Evolutionary conservation across 2,113 vertebrate species (phyloP).

Genomic region (Camelus bactrianus): DNA sequence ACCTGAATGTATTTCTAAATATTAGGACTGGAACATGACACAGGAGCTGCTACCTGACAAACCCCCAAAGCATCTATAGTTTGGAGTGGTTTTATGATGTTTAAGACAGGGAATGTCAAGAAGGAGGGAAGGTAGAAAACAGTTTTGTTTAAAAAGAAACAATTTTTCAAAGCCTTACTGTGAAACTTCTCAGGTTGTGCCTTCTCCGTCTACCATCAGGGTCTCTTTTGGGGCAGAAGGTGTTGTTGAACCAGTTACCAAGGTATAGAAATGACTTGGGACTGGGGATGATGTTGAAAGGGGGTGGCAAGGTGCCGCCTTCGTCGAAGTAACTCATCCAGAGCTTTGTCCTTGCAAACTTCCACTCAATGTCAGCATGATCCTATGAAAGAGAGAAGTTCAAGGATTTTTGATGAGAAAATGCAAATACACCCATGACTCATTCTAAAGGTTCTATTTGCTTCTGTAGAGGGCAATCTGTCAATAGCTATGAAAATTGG

Average conservation of each 20-base stretch:
- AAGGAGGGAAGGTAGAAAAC: not conserved
- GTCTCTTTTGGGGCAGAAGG: slow-evolving; percentile 89
- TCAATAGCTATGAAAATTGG: slow-evolving; percentile 13
- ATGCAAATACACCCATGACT: not conserved
- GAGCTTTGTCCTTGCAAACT: slow-evolving; percentile 97
- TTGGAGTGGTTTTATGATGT: slow-evolving; percentile 30
- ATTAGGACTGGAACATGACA: not conserved
- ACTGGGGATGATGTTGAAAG: slow-evolving; percentile 97
- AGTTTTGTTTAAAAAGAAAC: slow-evolving; percentile 13
- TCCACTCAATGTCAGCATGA: slow-evolving; percentile 98
- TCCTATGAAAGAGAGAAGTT: slow-evolving; percentile 87
- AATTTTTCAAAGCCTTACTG: slow-evolving; percentile 86
- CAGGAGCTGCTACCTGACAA: slow-evolving; percentile 3
- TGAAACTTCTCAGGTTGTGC: slow-evolving; percentile 95
- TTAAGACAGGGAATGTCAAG: not conserved
- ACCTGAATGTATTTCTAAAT: slow-evolving; percentile 25
- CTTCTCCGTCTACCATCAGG: slow-evolving; percentile 91
- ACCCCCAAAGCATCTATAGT: not conserved
- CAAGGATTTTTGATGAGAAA: not conserved
- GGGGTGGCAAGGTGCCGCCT: slow-evolving; percentile 97
- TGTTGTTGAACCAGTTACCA: slow-evolving; percentile 94
- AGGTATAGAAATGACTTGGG: slow-evolving; percentile 97
- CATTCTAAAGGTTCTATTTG: slow-evolving; percentile 34
- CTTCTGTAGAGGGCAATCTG: not conserved
- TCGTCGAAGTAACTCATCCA: slow-evolving; percentile 99